These are phyloP conservation scores for Budorcas taxicolor DNA, from an alignment of 2,113 vertebrate species.

Conservation along the genomic window DNA sequence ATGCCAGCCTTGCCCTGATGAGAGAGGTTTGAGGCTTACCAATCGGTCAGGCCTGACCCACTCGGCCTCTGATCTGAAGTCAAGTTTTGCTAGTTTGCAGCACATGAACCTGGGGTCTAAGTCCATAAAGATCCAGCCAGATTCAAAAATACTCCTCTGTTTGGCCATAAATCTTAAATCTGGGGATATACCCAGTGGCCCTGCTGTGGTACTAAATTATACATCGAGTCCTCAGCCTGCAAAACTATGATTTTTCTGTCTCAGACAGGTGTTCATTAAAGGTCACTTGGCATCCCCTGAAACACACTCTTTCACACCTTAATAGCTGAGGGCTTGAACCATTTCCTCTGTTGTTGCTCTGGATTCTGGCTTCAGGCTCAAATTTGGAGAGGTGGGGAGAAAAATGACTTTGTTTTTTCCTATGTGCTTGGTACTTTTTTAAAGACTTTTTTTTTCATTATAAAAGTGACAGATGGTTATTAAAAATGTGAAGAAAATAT, in stretches of 20 bases:
- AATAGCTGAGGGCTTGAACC: constrained; percentile 1
- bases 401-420: not conserved
- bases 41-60: not conserved
- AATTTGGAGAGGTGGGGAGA: not conserved
- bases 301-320: not conserved
- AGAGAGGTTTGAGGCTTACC: not conserved
- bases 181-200: not conserved
- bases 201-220: constrained; percentile 51
- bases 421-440: not conserved
- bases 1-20: not conserved
- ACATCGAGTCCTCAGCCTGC: not conserved
- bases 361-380: constrained; percentile 13
- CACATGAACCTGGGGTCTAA: not conserved
- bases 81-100: not conserved
- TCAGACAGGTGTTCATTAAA: constrained; percentile 58
- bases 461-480: constrained; percentile 52
- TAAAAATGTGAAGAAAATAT: constrained; percentile 41
- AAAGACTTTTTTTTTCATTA: not conserved
- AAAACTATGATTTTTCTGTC: constrained; percentile 52
- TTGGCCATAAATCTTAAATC: constrained; percentile 44
- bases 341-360: not conserved
- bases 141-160: constrained; percentile 19
- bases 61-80: not conserved
- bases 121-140: not conserved
- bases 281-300: constrained; percentile 33